Evolutionary conservation across 2,113 vertebrate species (phyloP).

Genomic region (Malurus alboscapulatus): DNA sequence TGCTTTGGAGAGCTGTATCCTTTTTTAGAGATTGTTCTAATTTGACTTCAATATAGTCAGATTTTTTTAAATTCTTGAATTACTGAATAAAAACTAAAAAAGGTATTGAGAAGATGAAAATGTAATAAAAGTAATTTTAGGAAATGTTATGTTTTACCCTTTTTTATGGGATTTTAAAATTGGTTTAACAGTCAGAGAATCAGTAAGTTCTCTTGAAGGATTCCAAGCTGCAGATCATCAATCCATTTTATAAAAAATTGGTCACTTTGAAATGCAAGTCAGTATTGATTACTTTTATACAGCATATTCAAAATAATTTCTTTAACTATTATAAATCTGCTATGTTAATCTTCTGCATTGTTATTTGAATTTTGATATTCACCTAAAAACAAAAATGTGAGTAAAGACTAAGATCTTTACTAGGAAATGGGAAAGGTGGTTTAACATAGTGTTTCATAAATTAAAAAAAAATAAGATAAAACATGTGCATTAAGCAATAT

Average conservation of each 20-base stretch:
- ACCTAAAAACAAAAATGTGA: not conserved
- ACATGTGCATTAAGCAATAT: not conserved
- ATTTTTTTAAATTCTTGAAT: not conserved
- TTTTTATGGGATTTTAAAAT: not conserved
- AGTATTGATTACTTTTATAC: not conserved
- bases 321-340: not conserved
- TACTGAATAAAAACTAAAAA: not conserved
- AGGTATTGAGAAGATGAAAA: not conserved
- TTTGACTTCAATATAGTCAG: not conserved
- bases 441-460: not conserved
- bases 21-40: not conserved
- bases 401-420: not conserved
- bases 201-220: not conserved
- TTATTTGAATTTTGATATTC: slow-evolving; percentile 10
- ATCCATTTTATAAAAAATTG: not conserved
- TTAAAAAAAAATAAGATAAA: not conserved
- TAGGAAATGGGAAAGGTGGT: not conserved
- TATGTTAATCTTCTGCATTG: not conserved
- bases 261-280: not conserved
- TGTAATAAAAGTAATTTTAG: not conserved
- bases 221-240: not conserved
- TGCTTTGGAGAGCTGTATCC: not conserved
- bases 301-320: not conserved
- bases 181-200: not conserved
- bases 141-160: not conserved